Percentiles rank a stretch among this genome's conserved stretches.
phyloP scores from a whole-genome alignment of 2,113 vertebrate species.

The Sylvietta virens region DNA sequence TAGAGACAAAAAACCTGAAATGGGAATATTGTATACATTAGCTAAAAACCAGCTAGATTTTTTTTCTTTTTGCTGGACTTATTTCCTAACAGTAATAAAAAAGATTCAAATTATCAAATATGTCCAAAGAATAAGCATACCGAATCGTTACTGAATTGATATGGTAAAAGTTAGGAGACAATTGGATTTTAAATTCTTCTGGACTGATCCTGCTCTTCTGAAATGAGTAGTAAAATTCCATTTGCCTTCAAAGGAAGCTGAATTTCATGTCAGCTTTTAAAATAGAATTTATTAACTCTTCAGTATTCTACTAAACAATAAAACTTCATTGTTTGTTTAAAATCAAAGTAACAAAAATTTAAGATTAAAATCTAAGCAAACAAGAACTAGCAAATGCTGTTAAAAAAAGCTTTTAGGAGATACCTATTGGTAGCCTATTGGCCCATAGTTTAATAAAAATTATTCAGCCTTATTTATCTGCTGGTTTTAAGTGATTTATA shows the following conservation, averaged over 20 bases:
- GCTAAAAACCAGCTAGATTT: not conserved
- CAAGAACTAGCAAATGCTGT: not conserved
- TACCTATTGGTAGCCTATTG: not conserved
- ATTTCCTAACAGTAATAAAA: not conserved
- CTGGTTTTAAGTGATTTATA: not conserved
- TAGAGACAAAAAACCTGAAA: not conserved
- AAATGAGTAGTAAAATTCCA: not conserved
- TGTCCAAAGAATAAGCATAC: not conserved
- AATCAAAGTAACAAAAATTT: not conserved
- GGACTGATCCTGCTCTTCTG: not conserved
- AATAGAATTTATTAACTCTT: not conserved
- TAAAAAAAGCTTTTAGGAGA: not conserved
- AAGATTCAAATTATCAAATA: not conserved
- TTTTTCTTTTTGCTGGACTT: not conserved
- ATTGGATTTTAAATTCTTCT: not conserved
- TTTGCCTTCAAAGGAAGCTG: not conserved
- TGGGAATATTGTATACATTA: not conserved
- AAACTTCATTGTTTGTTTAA: not conserved
- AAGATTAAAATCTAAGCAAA: not conserved
- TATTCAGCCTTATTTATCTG: not conserved
- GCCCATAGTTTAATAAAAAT: constrained; percentile 7
- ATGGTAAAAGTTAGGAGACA: not conserved
- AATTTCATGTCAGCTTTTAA: not conserved
- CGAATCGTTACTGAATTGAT: not conserved
- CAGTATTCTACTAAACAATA: not conserved